Evolutionary conservation across 2,797 vertebrate species (phyloP).

Genomic region (Holocentrus rufus): DNA sequence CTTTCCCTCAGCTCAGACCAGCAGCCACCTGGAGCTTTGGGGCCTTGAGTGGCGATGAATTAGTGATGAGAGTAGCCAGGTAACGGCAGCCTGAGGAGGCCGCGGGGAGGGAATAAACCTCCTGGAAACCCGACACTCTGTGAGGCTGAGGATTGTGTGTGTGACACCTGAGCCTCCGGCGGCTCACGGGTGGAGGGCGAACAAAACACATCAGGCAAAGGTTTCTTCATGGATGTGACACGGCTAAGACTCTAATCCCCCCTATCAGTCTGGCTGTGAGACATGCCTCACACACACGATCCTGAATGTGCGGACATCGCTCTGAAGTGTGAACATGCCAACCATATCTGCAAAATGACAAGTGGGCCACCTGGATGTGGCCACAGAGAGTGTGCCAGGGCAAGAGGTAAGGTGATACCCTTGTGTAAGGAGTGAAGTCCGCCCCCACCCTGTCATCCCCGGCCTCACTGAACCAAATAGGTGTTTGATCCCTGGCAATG

Average conservation of each 20-base stretch:
- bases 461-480: constrained; percentile 54
- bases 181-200: constrained; percentile 56
- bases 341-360: constrained; percentile 34
- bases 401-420: constrained; percentile 70
- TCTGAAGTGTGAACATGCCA: constrained; percentile 35
- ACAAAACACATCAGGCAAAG: constrained; percentile 59
- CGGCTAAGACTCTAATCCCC: constrained; percentile 25
- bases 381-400: constrained; percentile 52
- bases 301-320: constrained; percentile 25
- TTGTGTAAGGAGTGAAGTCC: constrained; percentile 39
- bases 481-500: constrained; percentile 61
- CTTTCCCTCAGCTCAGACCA: constrained; percentile 38
- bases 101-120: constrained; percentile 63
- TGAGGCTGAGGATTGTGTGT: constrained; percentile 67
- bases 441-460: constrained; percentile 22
- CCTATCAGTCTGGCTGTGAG: constrained; percentile 29
- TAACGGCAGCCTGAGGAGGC: constrained; percentile 78
- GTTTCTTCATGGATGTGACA: constrained; percentile 47
- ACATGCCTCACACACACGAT: constrained; percentile 11
- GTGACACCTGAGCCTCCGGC: constrained; percentile 75
- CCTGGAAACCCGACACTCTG: constrained; percentile 78
- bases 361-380: constrained; percentile 10
- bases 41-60: constrained; percentile 74
- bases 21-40: constrained; percentile 54
- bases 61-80: constrained; percentile 81